A percentile compares a stretch with the other conserved stretches of the same genome.
phyloP scores from a whole-genome alignment of 2,797 vertebrate genomes.

The Kryptopterus vitreolus region DNA sequence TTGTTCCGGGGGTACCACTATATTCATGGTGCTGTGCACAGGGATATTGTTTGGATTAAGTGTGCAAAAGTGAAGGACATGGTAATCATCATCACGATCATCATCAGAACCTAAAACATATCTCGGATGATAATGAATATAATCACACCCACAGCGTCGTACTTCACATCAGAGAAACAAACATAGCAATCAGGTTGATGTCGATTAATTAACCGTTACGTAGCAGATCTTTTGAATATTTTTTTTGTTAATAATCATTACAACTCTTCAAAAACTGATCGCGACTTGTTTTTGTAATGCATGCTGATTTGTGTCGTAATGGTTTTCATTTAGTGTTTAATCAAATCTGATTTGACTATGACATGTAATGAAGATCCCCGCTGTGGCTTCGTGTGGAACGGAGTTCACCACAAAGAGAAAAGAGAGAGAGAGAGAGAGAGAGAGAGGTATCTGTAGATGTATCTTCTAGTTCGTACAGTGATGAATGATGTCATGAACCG shows the following conservation, averaged over 20 bases:
- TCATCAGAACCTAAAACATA: neutral
- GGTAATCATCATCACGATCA: neutral
- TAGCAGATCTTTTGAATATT: slow-evolving; percentile 28
- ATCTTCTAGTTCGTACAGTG: neutral
- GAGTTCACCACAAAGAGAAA: slow-evolving; percentile 28
- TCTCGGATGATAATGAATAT: slow-evolving; percentile 17
- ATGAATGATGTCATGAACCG: too few relatives aligned
- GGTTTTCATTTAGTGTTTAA: slow-evolving; percentile 40
- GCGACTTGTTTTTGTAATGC: neutral
- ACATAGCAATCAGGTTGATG: slow-evolving; percentile 32
- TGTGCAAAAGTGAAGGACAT: neutral
- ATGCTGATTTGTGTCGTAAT: slow-evolving; percentile 40
- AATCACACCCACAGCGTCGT: neutral
- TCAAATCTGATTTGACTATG: slow-evolving; percentile 45
- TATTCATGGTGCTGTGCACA: too few relatives aligned
- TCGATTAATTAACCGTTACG: slow-evolving; percentile 21
- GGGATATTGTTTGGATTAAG: too few relatives aligned
- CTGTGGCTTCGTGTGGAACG: slow-evolving; percentile 12
- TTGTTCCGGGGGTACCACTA: too few relatives aligned
- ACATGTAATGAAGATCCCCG: slow-evolving; percentile 50
- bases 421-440: slow-evolving; percentile 12
- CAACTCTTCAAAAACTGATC: slow-evolving; percentile 37
- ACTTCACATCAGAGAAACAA: slow-evolving; percentile 20
- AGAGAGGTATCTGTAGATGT: slow-evolving; percentile 1
- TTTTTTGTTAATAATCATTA: slow-evolving; percentile 30